Base-by-base conservation (phyloP, 2,113 vertebrate genomes). In the Trematomus loennbergii region DNA sequence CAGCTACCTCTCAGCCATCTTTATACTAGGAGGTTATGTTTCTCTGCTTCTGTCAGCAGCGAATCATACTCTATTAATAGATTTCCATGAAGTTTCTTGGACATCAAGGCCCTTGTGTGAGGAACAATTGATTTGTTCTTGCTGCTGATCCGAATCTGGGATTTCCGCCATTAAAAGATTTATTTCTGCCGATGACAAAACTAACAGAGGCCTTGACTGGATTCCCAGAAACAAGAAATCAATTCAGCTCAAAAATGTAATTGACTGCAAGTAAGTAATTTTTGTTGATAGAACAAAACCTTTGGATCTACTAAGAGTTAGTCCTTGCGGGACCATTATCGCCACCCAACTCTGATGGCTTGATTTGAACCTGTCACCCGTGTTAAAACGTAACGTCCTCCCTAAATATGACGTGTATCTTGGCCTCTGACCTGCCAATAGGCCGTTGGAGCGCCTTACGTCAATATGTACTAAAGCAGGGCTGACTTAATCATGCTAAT, bases 351-450 rank as follows among this genome's bases (percentile, higher is more conserved):
- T 71, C 46, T 76, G 25, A 65, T 29, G 69, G 50, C 59, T 53
- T 74, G 49, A 75, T 6, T 45, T 55, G 79, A 77, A 87, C 75
- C 82, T 86, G 54, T 83, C 73, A 91, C 65, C 78, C 55, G 11
- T 12, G 36, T 50, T 33, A 40, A 40, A 40, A 40, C 68, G 48
- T 40, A 70, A 49, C 29, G 25, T 78, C 63, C 55, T 68, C 48
- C 64, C 54, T 68, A 29, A 8, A 3, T 66, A 52, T 78, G 79
- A 89, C 7, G 52, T 49, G 83, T 46, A 84, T 64, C 55, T 75
- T n/a, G 70, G 49, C 86, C 87, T 79, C 65, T 88, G 87, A 92
- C 83, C 81, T 85, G 48, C 29, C 57, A 55, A 61, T 22, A 57
- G 74, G 43, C 69, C 5, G 9, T 9, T 58, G 36, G 20, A 81